Percentiles rank a stretch among this genome's conserved stretches.
phyloP scores from a whole-genome alignment of 2,888 invertebrate species.

The Aphodius sticticus region DNA sequence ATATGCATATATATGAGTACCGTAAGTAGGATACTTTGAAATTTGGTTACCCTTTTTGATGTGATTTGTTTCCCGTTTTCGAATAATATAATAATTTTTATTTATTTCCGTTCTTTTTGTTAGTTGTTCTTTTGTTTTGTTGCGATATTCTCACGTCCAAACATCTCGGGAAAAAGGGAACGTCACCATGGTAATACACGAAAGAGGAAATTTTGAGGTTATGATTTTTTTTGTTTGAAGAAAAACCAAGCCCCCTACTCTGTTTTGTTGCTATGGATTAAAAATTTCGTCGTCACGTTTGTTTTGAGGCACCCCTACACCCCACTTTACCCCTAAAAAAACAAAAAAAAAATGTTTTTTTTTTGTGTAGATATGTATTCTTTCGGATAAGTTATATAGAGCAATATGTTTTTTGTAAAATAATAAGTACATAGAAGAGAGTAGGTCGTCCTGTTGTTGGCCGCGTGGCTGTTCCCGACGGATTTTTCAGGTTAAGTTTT shows the following conservation, averaged over 20 bases:
- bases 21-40: neutral
- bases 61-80: neutral
- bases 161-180: neutral
- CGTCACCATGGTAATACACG: no score
- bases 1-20: neutral
- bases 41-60: neutral
- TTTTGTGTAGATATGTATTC: neutral
- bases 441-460: neutral
- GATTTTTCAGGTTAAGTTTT: neutral
- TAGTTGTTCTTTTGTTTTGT: neutral
- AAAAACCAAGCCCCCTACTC: no score
- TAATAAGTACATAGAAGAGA: neutral
- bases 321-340: no score
- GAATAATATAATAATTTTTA: neutral
- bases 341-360: neutral
- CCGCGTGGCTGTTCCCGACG: neutral
- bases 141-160: neutral
- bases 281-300: no score
- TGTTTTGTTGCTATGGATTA: no score
- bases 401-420: conserved; percentile 4
- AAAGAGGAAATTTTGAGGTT: no score
- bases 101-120: neutral
- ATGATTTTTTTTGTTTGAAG: no score
- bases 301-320: no score
- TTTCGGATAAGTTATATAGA: neutral